Base-by-base conservation (phyloP, 2,888 invertebrate species). In the Euphydryas editha region DNA sequence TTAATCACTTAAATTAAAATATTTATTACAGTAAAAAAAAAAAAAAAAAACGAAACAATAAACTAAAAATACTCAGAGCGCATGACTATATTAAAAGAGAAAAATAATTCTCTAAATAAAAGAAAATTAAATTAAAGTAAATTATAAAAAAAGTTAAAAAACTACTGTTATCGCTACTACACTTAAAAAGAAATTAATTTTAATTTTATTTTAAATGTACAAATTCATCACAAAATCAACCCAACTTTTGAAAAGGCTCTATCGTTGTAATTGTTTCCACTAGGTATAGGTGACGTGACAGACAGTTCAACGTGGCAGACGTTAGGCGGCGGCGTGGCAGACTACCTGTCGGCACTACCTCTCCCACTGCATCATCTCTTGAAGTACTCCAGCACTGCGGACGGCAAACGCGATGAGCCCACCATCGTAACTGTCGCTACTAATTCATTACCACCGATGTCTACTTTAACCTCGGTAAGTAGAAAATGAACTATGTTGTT, bases 281-380 rank as follows among this genome's bases (percentile, higher is more conserved):
- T 78, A 89, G 91, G 90, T 81, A 93, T 85, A 82, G 93, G 85
- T 72, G 94, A 85, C 82, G 91, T 85, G 72, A 84, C 79, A 65
- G 94, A 86, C 81, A 87, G 77, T 74, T 84, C 95, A 0, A 93
- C 95, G 0, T 96, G 96, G 96, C 96, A 96, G 83, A 94, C 95
- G 1, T 86, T 96, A 46, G 96, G 96, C 62, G 95, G 96, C 0
- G 96, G 97, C 0, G 97, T 97, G 10, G 97, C 97, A 11, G 97
- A 97, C 87, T 97, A 97, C 84, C 93, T 97, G 67, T 96, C 97
- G 10, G 96, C 97, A 69, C 87, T 97, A 73, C 97, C 97, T 0
- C 86, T 97, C 63, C 96, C 96, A 30, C 88, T 97, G 60, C 97
- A 97, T 81, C 97, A 97, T 83, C 95, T 97, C 75, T 93, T 97